Percentiles rank a stretch among this genome's conserved stretches.
Evolutionary conservation across 2,888 invertebrate species (phyloP).

Genomic region (Hyposoter dolosus): DNA sequence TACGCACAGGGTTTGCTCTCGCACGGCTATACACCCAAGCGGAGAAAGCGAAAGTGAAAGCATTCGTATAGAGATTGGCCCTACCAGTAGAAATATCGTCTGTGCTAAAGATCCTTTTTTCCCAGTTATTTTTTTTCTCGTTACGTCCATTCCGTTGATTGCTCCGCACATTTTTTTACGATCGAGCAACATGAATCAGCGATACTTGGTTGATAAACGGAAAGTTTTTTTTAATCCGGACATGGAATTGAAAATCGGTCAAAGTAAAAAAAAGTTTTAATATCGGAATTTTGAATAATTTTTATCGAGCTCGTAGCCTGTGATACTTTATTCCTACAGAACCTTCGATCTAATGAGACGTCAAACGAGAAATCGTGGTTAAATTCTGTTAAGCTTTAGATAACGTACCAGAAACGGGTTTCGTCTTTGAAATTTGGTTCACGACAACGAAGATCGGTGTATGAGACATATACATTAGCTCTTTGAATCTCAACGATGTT

Average conservation of each 20-base stretch:
- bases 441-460: conserved; percentile 40
- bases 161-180: neutral
- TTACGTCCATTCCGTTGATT: neutral
- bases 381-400: conserved; percentile 24
- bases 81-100: conserved; percentile 61
- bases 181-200: neutral
- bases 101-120: conserved; percentile 50
- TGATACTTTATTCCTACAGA: neutral
- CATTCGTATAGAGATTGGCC: conserved; percentile 24
- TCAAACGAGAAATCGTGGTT: conserved; percentile 28
- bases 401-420: conserved; percentile 49
- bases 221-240: neutral
- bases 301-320: neutral
- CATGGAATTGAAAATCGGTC: neutral
- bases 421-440: conserved; percentile 57
- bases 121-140: neutral
- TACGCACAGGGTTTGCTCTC: conserved; percentile 66
- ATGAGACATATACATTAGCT: conserved; percentile 43
- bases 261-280: neutral
- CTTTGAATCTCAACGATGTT: conserved; percentile 57
- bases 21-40: conserved; percentile 19
- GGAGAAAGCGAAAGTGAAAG: conserved; percentile 60
- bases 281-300: neutral
- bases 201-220: neutral
- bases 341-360: conserved; percentile 29